A percentile compares a stretch with the other conserved stretches of the same genome.
These are phyloP conservation scores for Drosophila parvula DNA, from an alignment of 1,140 invertebrate species.

Conservation along the genomic window DNA sequence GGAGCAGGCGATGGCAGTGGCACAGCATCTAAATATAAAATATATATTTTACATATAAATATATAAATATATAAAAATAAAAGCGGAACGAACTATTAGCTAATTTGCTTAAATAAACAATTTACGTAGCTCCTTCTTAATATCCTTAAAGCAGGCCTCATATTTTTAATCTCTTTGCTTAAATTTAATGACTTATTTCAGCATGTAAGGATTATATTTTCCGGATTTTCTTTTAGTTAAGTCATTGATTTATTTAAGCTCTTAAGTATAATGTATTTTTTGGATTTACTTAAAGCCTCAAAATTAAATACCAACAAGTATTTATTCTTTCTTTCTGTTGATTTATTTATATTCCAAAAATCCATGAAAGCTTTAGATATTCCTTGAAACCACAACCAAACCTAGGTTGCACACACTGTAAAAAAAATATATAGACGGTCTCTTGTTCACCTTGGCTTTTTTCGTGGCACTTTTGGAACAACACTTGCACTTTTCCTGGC, in stretches of 20 bases:
- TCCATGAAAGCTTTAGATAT: not conserved
- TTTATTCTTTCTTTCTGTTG: no score
- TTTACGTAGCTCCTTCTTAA: not conserved
- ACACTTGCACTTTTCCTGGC: slow-evolving; percentile 61
- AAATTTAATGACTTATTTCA: not conserved
- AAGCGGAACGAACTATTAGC: no score
- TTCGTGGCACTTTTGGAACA: slow-evolving; percentile 6
- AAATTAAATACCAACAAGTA: no score
- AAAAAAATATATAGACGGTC: slow-evolving; percentile 7
- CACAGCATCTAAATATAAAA: slow-evolving; percentile 45
- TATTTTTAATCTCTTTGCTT: not conserved
- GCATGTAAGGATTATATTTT: not conserved
- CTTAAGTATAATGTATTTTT: no score
- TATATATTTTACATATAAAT: no score
- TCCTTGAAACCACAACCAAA: not conserved
- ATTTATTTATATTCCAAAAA: not conserved
- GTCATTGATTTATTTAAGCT: no score
- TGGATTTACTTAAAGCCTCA: no score
- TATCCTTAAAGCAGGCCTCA: not conserved
- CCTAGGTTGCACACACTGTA: not conserved
- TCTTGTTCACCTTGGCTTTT: slow-evolving; percentile 47
- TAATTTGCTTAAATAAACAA: no score
- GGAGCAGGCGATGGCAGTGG: slow-evolving; percentile 26
- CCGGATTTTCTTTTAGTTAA: no score
- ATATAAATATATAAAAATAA: no score